A percentile compares a stretch with the other conserved stretches of the same genome.
Evolutionary conservation across 2,888 invertebrate species (phyloP).

Genomic region (Pseudoips prasinana): DNA sequence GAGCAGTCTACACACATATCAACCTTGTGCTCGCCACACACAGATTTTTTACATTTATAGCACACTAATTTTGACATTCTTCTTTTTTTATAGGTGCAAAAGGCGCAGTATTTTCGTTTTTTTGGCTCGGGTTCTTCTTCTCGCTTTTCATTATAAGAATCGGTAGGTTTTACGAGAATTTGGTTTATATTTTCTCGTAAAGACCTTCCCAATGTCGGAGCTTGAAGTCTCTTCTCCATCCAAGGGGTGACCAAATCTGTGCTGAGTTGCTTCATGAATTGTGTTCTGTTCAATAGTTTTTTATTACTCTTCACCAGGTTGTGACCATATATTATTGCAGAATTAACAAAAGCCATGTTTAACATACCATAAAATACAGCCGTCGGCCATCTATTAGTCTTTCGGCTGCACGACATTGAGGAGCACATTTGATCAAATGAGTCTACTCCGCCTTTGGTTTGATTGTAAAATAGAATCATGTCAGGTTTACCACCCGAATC

Average conservation of each 20-base stretch:
- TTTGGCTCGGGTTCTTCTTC: slow-evolving; percentile 1
- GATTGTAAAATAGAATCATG: too few species aligned
- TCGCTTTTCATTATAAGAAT: too few species aligned
- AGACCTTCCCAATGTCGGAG: slow-evolving; percentile 1
- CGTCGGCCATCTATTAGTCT: slow-evolving; percentile 25
- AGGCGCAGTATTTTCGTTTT: slow-evolving; percentile 1
- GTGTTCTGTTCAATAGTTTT: slow-evolving; percentile 13
- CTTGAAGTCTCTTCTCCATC: slow-evolving; percentile 6
- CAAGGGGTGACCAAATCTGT: slow-evolving; percentile 1
- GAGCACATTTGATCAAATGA: too few species aligned
- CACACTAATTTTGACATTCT: slow-evolving; percentile 2
- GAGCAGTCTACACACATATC: too few species aligned
- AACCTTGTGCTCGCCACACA: slow-evolving; percentile 4
- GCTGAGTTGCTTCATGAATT: slow-evolving; percentile 5
- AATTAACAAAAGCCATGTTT: slow-evolving; percentile 20
- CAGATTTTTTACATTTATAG: slow-evolving; percentile 2
- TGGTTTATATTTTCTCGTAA: neutral
- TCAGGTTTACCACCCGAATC: too few species aligned
- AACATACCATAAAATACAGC: slow-evolving; percentile 23
- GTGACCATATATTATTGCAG: slow-evolving; percentile 14
- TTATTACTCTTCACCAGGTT: slow-evolving; percentile 6
- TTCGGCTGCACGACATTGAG: too few species aligned
- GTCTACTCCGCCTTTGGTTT: too few species aligned
- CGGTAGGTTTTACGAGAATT: neutral
- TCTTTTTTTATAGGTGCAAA: slow-evolving; percentile 2